Evolutionary conservation across 2,888 invertebrate species (phyloP).

Genomic region (Aelia acuminata): DNA sequence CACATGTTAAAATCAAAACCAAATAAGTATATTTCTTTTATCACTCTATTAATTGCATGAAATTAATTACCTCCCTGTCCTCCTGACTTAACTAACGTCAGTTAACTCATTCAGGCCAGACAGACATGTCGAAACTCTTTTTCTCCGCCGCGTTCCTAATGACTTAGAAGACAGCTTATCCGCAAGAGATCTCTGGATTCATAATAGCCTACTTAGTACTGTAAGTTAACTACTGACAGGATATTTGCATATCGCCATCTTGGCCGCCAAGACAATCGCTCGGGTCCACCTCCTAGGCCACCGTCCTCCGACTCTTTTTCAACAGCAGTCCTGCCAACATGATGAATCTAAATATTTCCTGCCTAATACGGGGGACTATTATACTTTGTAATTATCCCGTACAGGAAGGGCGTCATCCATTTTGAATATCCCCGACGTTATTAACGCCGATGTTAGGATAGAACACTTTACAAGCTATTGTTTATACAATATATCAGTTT

Average conservation of each 20-base stretch:
- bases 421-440: slow-evolving; percentile 25
- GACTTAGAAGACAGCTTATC: slow-evolving; percentile 22
- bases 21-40: background rate
- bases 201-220: slow-evolving; percentile 48
- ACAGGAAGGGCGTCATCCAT: slow-evolving; percentile 46
- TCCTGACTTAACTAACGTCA: background rate
- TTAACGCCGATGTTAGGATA: slow-evolving; percentile 42
- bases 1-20: background rate
- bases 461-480: slow-evolving; percentile 43
- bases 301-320: slow-evolving; percentile 31
- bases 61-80: background rate
- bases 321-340: slow-evolving; percentile 27
- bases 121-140: slow-evolving; percentile 2
- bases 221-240: slow-evolving; percentile 48
- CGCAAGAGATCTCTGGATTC: slow-evolving; percentile 32
- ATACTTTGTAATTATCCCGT: slow-evolving; percentile 34
- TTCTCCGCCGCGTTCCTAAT: background rate
- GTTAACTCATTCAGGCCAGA: slow-evolving; percentile 26
- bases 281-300: slow-evolving; percentile 27
- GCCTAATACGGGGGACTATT: background rate
- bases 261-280: background rate
- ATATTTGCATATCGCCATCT: slow-evolving; percentile 38
- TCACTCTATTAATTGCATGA: background rate
- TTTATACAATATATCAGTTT: slow-evolving; percentile 27
- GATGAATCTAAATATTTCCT: slow-evolving; percentile 47